Base-by-base conservation (phyloP, 64 coral and sea anemone species). In the Dendrophyllia cribrosa region DNA sequence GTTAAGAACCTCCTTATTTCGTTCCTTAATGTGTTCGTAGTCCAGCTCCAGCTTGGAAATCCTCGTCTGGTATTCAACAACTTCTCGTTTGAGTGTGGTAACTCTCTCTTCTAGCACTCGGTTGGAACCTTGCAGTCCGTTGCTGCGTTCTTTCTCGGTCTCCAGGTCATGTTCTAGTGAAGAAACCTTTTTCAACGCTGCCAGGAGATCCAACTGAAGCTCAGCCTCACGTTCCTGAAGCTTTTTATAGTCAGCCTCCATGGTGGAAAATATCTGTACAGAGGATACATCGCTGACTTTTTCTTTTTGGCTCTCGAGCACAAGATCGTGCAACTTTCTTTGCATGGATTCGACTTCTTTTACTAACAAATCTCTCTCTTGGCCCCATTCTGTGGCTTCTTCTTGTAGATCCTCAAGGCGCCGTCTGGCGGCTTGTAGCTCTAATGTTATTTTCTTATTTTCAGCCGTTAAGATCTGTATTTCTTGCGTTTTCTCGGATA, bases 181-280 rank as follows among this genome's bases (percentile, higher is more conserved):
- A 3, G 97, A 93, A 59, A 96, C 94, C 72, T 92, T 99, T 67
- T 99, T 99, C 17, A 96, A 75, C 20, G 97, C 97, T 20, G 91
- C 94, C 8, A 99, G 76, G 22, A 99, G 91, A 80, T 99, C 97
- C 45, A 97, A 82, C 83, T 97, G 91, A 44, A 97, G 84, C 51
- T 93, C 82, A 13, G 73, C 80, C 13, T 93, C 92, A 43, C 88
- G 75, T 23, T 94, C 95, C 23, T 94, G 95, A 22, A 97, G 91
- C 53, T 94, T 97, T 82, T 94, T 97, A 68, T 91, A 91, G 48
- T 97, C 95, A 19, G 91, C 76, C 64, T 97, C 91, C 86, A 97
- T 97, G 1, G 88, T 93, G 24, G 92, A 90, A 82, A 94, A 97
- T 70, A 97, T 97, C 59, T 94, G 91, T 59, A 94, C 95, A 21